Evolutionary conservation across 2,888 invertebrate species (phyloP).

Genomic region (Noctua janthe): DNA sequence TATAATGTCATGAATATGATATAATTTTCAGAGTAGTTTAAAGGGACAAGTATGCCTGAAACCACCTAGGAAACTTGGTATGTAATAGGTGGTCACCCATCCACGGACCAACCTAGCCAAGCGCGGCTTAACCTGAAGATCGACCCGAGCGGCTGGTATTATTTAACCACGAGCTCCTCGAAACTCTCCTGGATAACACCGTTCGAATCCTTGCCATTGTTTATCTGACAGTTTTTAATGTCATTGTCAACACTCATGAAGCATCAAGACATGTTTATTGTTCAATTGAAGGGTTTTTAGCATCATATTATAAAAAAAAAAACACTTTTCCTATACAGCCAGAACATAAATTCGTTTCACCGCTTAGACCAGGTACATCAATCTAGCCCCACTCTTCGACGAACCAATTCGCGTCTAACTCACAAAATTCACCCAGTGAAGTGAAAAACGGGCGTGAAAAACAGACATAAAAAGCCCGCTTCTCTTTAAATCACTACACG

Average conservation of each 20-base stretch:
- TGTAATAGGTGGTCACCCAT: too few species aligned
- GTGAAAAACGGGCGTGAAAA: constrained; percentile 45
- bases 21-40: not conserved
- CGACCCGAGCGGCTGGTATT: too few species aligned
- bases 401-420: constrained; percentile 28
- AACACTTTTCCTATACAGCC: not conserved
- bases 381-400: constrained; percentile 10
- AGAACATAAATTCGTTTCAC: not conserved
- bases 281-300: not conserved
- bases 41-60: too few species aligned
- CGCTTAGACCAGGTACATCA: not conserved
- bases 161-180: too few species aligned
- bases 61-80: too few species aligned
- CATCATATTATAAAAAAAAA: not conserved
- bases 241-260: not conserved
- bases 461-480: constrained; percentile 29
- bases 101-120: too few species aligned
- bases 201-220: not conserved
- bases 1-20: not conserved
- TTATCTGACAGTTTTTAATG: not conserved
- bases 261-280: not conserved
- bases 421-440: constrained; percentile 11
- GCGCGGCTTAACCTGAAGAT: too few species aligned
- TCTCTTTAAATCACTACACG: constrained; percentile 52
- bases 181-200: too few species aligned